Evolutionary conservation across 2,113 vertebrate species (phyloP).

Genomic region (Falcunculus frontatus): DNA sequence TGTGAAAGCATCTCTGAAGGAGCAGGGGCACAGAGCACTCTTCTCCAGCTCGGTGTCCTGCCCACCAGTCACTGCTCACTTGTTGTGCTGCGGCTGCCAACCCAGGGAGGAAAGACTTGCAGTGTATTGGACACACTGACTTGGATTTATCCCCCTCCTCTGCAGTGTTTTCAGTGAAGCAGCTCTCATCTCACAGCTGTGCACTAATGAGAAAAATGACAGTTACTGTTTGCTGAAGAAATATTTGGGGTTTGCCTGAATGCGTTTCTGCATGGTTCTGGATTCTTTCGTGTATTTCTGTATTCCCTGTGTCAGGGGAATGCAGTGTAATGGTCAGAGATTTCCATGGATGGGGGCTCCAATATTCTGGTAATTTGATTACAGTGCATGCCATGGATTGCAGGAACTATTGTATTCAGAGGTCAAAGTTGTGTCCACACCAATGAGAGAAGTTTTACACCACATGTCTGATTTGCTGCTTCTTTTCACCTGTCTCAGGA

Average conservation of each 20-base stretch:
- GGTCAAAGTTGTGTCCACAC: not conserved
- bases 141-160: not conserved
- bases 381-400: not conserved
- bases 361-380: not conserved
- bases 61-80: not conserved
- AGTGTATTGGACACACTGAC: fast-evolving
- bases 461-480: not conserved
- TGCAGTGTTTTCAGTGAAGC: not conserved
- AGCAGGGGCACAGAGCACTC: not conserved
- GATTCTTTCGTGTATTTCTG: not conserved
- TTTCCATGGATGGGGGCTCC: not conserved
- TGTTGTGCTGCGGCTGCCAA: not conserved
- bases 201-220: not conserved
- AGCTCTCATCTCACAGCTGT: not conserved
- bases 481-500: constrained; percentile 11
- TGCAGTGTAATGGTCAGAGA: fast-evolving
- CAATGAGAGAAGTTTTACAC: not conserved
- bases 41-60: not conserved
- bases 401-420: not conserved
- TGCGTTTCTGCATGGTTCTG: not conserved
- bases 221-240: not conserved
- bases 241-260: not conserved
- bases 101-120: not conserved
- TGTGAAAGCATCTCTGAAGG: not conserved
- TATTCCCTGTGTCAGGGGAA: not conserved